phyloP scores from a whole-genome alignment of 2,888 invertebrate genomes.

The Seira ritae region DNA sequence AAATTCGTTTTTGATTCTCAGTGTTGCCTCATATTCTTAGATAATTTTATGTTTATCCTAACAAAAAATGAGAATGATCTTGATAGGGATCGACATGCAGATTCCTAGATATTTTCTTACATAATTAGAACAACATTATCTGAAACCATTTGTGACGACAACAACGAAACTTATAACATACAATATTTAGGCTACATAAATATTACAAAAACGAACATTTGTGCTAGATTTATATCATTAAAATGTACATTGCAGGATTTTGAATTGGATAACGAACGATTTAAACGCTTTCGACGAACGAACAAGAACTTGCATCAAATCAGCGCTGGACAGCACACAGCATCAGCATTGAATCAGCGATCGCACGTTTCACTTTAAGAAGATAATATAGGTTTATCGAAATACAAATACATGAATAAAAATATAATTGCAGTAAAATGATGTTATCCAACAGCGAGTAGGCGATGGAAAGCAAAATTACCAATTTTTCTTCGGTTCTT shows the following conservation, averaged over 20 bases:
- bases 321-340: slow-evolving; percentile 65
- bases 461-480: slow-evolving; percentile 60
- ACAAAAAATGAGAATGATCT: no score
- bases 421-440: slow-evolving; percentile 24
- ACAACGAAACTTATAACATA: no score
- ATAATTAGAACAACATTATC: no score
- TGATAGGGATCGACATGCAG: no score
- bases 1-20: slow-evolving; percentile 8
- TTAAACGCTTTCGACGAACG: no score
- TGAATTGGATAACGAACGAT: no score
- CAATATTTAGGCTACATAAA: neutral
- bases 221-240: neutral
- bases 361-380: slow-evolving; percentile 63
- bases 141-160: no score
- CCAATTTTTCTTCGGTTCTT: slow-evolving; percentile 66
- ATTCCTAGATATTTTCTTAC: no score
- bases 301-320: neutral
- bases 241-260: slow-evolving; percentile 7
- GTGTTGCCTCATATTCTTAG: neutral
- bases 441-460: slow-evolving; percentile 58
- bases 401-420: neutral
- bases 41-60: no score
- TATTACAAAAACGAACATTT: neutral
- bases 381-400: slow-evolving; percentile 22
- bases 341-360: slow-evolving; percentile 63